Evolutionary conservation across 2,113 vertebrate species (phyloP).

Genomic region (Coryphaenoides rupestris): DNA sequence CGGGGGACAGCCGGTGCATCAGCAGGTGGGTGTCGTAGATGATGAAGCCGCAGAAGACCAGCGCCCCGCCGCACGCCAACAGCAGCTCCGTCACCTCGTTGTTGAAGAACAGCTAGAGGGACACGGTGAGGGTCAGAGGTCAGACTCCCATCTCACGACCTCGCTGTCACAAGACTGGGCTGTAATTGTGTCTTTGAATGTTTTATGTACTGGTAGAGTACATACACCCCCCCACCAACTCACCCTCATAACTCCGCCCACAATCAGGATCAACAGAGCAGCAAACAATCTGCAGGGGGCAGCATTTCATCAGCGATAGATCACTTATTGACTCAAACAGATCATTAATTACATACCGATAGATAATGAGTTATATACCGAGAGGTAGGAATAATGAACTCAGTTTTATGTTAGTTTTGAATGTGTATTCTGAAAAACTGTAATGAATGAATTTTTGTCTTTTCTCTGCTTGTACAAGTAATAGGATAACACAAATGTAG

Average conservation of each 20-base stretch:
- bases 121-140: too few species aligned
- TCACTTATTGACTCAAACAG: too few species aligned
- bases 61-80: conserved; percentile 79
- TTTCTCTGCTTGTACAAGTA: too few species aligned
- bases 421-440: too few species aligned
- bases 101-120: conserved; percentile 86
- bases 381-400: too few species aligned
- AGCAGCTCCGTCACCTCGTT: conserved; percentile 81
- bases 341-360: too few species aligned
- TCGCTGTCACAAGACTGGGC: conserved; percentile 89
- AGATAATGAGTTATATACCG: too few species aligned
- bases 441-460: too few species aligned
- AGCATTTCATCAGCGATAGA: background rate
- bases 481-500: too few species aligned
- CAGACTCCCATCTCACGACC: conserved; percentile 21
- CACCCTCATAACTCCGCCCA: conserved; percentile 84
- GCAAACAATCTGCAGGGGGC: conserved; percentile 80
- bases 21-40: conserved; percentile 90
- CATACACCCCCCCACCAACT: conserved; percentile 40
- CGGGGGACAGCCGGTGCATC: conserved; percentile 93
- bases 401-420: too few species aligned
- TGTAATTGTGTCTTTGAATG: too few species aligned
- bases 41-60: conserved; percentile 96
- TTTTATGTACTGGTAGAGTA: too few species aligned
- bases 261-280: conserved; percentile 86